Evolutionary conservation across 1,140 invertebrate genomes (phyloP), one percentile per base, ranked within the genome.

Genomic region (Phymastichus coffea): DNA sequence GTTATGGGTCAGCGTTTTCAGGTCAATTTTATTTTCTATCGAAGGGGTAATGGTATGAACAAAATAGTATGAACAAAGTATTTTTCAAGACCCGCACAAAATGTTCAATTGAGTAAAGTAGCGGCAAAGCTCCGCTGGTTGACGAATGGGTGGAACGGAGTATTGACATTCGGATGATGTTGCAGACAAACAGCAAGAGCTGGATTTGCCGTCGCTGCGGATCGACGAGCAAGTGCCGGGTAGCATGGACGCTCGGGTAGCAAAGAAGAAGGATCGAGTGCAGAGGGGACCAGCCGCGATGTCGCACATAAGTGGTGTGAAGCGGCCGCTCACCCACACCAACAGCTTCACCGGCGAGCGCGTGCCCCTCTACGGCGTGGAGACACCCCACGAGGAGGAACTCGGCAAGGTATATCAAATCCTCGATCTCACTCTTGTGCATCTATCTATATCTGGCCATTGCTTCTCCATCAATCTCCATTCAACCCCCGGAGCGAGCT

Each of bases 111-210:
- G n/a, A n/a, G n/a, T n/a, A n/a, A n/a, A n/a, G n/a, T n/a, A n/a
- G n/a, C n/a, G n/a, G n/a, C n/a, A n/a, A n/a, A n/a, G n/a, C n/a
- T n/a, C n/a, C n/a, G n/a, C n/a, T n/a, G n/a, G n/a, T n/a, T n/a
- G n/a, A n/a, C n/a, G n/a, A n/a, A n/a, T n/a, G n/a, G n/a, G n/a
- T n/a, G n/a, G n/a, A n/a, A n/a, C n/a, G n/a, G n/a, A n/a, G n/a
- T n/a, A n/a, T n/a, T n/a, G n/a, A n/a, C n/a, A n/a, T n/a, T n/a
- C n/a, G n/a, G n/a, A n/a, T n/a, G n/a, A n/a, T n/a, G n/a, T 53
- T 47, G 4, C 82, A 97, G 95, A 97, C 80, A 97, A 97, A 81
- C 94, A 97, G 79, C 94, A 97, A 80, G 95, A 97, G 74, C 82
- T 97, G 69, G 95, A 98, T 78, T 77, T 98, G 64, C 94, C 94